These are phyloP conservation scores for Danionella dracula DNA, from an alignment of 2,797 vertebrate species.

Conservation along the genomic window DNA sequence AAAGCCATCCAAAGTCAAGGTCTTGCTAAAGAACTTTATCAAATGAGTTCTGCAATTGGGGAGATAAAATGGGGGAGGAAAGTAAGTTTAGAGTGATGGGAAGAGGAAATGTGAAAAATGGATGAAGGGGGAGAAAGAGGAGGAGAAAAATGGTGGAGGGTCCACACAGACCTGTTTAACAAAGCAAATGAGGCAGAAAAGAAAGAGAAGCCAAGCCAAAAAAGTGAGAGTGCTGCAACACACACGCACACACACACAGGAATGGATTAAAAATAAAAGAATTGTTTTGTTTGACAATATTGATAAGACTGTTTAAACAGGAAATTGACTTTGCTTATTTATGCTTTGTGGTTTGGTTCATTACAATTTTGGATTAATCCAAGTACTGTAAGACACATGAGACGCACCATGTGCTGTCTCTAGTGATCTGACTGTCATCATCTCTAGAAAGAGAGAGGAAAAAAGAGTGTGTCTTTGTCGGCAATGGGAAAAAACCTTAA, in stretches of 20 bases:
- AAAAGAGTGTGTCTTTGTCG: slow-evolving; percentile 55
- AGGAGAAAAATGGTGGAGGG: slow-evolving; percentile 62
- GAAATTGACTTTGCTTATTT: neutral
- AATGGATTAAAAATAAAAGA: neutral
- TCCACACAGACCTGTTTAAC: slow-evolving; percentile 63
- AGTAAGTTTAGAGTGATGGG: slow-evolving; percentile 20
- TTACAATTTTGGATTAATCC: neutral
- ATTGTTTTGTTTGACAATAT: neutral
- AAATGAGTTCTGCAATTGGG: slow-evolving; percentile 18
- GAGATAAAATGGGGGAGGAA: slow-evolving; percentile 6
- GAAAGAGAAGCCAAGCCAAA: slow-evolving; percentile 59
- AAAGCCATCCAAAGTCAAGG: neutral
- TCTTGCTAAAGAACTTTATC: neutral
- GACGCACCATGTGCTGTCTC: slow-evolving; percentile 61
- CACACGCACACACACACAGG: too few relatives aligned
- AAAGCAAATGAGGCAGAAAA: slow-evolving; percentile 71
- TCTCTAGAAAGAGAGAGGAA: slow-evolving; percentile 43
- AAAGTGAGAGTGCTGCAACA: slow-evolving; percentile 54
- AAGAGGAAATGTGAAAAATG: slow-evolving; percentile 9
- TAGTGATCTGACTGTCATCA: slow-evolving; percentile 33
- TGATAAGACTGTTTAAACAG: neutral
- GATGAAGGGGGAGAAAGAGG: slow-evolving; percentile 22
- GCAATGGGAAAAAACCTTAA: slow-evolving; percentile 69
- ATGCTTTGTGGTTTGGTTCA: neutral
- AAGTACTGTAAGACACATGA: slow-evolving; percentile 45